A percentile compares a stretch with the other conserved stretches of the same genome.
These are phyloP conservation scores for Odocoileus hemionus DNA, from an alignment of 2,113 vertebrate species.

Conservation along the genomic window DNA sequence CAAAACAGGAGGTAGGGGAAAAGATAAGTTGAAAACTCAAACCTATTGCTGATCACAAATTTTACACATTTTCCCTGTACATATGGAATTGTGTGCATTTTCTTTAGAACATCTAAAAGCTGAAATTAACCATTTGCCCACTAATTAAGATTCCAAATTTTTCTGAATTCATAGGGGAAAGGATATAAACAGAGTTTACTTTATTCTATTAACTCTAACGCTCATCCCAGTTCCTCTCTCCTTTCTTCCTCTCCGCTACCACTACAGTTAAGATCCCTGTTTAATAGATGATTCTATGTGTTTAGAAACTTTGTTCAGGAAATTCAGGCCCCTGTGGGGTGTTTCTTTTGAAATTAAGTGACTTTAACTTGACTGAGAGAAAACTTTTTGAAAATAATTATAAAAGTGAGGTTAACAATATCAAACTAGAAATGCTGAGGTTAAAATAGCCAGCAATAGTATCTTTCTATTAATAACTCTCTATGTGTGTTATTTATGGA, in stretches of 20 bases:
- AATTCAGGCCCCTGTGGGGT: background rate
- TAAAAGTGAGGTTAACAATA: background rate
- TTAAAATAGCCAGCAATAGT: background rate
- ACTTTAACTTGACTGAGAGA: background rate
- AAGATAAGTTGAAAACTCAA: background rate
- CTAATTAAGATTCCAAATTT: background rate
- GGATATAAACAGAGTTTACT: background rate
- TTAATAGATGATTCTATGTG: background rate
- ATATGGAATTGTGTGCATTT: background rate
- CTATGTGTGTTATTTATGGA: background rate
- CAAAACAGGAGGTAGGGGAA: background rate
- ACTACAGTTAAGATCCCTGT: background rate
- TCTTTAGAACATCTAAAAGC: background rate
- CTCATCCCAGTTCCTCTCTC: background rate
- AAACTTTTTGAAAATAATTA: background rate
- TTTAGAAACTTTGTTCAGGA: background rate
- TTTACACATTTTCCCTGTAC: background rate
- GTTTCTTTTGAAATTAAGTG: background rate
- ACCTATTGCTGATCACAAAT: background rate
- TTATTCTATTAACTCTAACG: background rate
- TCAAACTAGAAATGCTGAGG: background rate
- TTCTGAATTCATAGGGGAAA: background rate
- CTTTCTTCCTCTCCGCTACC: background rate
- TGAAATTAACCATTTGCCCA: background rate
- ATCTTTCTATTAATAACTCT: background rate